These are phyloP conservation scores for Drosophila burlai DNA, from an alignment of 1,140 invertebrate species.

Conservation along the genomic window DNA sequence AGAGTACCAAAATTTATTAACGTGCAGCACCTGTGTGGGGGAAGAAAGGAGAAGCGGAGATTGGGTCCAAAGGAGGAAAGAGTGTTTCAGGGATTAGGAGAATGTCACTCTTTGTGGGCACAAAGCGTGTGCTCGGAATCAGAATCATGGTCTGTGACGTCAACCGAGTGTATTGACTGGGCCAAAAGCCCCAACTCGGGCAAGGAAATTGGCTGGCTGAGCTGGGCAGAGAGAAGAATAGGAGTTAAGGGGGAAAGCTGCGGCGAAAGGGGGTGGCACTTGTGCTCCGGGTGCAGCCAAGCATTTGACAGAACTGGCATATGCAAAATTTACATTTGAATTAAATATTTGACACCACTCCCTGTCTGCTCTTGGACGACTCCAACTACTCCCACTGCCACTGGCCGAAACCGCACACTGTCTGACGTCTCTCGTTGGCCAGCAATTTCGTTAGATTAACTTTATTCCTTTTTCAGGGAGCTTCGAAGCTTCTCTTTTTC, in stretches of 20 bases:
- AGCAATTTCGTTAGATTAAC: slow-evolving; percentile 56
- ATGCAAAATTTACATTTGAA: slow-evolving; percentile 68
- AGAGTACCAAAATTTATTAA: neutral
- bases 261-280: neutral
- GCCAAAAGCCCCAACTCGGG: slow-evolving; percentile 10
- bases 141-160: slow-evolving; percentile 29
- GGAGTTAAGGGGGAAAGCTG: neutral
- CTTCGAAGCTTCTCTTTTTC: neutral
- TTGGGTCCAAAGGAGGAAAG: neutral
- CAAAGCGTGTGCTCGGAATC: slow-evolving; percentile 7
- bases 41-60: neutral
- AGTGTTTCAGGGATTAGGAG: slow-evolving; percentile 20
- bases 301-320: slow-evolving; percentile 65
- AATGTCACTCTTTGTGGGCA: slow-evolving; percentile 17
- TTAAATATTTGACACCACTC: slow-evolving; percentile 54
- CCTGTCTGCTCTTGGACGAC: neutral
- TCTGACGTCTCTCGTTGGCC: slow-evolving; percentile 23
- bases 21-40: neutral
- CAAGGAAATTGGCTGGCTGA: slow-evolving; percentile 24
- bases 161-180: slow-evolving; percentile 26
- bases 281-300: slow-evolving; percentile 48
- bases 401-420: slow-evolving; percentile 27
- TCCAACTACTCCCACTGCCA: neutral
- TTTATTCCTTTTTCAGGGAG: slow-evolving; percentile 40
- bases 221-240: neutral